phyloP scores from a whole-genome alignment of 2,797 vertebrate species.

The Tangara arthus region DNA sequence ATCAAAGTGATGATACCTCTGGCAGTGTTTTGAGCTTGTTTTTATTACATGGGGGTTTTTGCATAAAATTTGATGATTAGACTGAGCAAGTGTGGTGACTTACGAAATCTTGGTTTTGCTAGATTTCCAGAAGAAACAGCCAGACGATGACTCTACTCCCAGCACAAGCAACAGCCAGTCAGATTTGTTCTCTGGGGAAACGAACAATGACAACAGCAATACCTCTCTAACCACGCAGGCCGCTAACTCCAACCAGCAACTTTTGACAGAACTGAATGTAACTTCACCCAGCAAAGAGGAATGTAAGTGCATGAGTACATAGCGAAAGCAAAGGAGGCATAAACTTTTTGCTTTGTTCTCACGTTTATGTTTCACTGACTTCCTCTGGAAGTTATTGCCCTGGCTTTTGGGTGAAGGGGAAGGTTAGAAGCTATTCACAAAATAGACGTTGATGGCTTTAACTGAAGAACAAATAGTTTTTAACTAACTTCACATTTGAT shows the following conservation, averaged over 20 bases:
- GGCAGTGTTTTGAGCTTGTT: background rate
- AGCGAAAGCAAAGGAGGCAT: background rate
- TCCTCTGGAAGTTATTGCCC: background rate
- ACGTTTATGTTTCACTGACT: background rate
- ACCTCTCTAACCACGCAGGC: constrained; percentile 85
- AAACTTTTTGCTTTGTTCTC: background rate
- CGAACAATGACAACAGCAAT: constrained; percentile 87
- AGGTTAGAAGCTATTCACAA: background rate
- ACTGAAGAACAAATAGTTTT: background rate
- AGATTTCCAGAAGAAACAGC: constrained; percentile 96
- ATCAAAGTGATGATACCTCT: background rate
- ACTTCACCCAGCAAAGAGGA: constrained; percentile 86
- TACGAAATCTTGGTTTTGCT: constrained; percentile 35
- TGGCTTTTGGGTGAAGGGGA: background rate
- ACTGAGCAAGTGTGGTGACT: background rate
- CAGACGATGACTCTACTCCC: constrained; percentile 88
- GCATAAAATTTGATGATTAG: background rate
- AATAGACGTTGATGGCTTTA: background rate
- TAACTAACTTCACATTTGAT: background rate
- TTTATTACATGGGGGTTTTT: background rate
- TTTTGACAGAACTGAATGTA: constrained; percentile 85
- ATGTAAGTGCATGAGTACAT: constrained; percentile 75
- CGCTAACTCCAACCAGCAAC: constrained; percentile 83
- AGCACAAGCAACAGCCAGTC: constrained; percentile 90
- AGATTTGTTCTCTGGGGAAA: constrained; percentile 91